Percentiles rank a stretch among this genome's conserved stretches.
Evolutionary conservation across 2,888 invertebrate genomes (phyloP).

Genomic region (Drosophila paucipuncta): DNA sequence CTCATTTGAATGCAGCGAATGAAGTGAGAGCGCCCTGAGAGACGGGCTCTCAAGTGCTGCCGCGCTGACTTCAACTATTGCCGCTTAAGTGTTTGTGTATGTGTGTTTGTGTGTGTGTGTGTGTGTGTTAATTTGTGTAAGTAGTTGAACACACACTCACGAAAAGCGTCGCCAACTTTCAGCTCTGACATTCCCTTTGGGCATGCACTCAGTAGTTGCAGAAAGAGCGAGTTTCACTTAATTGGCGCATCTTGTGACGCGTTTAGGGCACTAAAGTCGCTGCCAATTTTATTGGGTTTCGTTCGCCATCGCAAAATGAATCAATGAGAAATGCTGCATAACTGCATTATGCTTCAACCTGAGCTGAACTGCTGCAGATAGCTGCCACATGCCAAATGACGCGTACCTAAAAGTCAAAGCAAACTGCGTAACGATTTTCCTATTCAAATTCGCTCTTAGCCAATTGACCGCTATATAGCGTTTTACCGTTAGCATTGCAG

Average conservation of each 20-base stretch:
- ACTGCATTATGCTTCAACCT: conserved; percentile 56
- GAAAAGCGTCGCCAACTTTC: conserved; percentile 20
- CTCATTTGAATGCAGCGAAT: not conserved
- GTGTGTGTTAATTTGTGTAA: conserved; percentile 73
- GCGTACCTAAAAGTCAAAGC: conserved; percentile 50
- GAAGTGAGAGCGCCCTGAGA: conserved; percentile 4
- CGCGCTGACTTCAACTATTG: conserved; percentile 57
- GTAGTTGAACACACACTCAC: conserved; percentile 33
- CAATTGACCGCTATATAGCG: conserved; percentile 28
- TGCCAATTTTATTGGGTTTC: conserved; percentile 41
- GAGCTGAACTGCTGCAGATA: conserved; percentile 35
- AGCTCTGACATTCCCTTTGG: conserved; percentile 21
- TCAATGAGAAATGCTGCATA: conserved; percentile 73
- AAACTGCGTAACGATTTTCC: conserved; percentile 53
- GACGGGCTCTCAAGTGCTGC: conserved; percentile 45
- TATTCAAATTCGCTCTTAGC: conserved; percentile 65
- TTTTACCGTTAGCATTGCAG: not conserved
- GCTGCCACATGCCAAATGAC: conserved; percentile 24
- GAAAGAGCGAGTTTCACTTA: conserved; percentile 20
- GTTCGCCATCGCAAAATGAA: conserved; percentile 49
- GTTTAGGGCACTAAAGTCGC: conserved; percentile 19
- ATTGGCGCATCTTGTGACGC: conserved; percentile 44
- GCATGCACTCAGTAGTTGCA: conserved; percentile 32
- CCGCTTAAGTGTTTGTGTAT: conserved; percentile 62
- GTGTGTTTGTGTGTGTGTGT: conserved; percentile 4